phyloP scores from a whole-genome alignment of 2,888 invertebrate species.

The Drosophila pseudotakahashii region DNA sequence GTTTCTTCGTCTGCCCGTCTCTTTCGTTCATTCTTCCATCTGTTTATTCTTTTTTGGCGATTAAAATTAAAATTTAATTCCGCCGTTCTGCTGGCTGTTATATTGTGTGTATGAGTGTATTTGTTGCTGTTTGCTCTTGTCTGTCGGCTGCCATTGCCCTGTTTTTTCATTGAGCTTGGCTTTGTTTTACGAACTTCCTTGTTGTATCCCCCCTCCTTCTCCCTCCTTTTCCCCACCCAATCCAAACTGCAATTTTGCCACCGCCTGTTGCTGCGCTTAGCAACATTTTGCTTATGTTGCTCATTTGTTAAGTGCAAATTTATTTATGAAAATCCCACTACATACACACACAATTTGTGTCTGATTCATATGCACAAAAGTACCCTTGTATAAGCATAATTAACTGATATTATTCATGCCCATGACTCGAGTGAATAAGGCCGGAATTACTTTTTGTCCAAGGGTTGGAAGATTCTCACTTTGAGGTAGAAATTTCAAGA shows the following conservation, averaged over 20 bases:
- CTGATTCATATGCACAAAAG: constrained; percentile 27
- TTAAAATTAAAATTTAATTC: constrained; percentile 79
- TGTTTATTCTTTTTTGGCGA: constrained; percentile 73
- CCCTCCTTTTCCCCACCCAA: not conserved
- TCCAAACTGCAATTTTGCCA: constrained; percentile 18
- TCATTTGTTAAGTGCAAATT: constrained; percentile 73
- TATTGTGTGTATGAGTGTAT: not conserved
- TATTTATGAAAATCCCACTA: constrained; percentile 67
- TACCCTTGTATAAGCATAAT: constrained; percentile 51
- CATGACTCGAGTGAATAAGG: constrained; percentile 62
- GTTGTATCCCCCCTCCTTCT: constrained; percentile 38
- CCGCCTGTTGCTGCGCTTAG: constrained; percentile 73
- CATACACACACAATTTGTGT: constrained; percentile 27
- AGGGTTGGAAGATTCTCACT: constrained; percentile 24
- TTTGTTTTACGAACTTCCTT: constrained; percentile 76
- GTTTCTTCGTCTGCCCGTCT: constrained; percentile 10
- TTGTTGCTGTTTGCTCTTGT: constrained; percentile 41
- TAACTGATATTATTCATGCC: constrained; percentile 72
- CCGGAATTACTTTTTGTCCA: constrained; percentile 27
- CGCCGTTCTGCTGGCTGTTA: constrained; percentile 44
- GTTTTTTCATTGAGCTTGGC: constrained; percentile 59
- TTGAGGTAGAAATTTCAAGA: not conserved
- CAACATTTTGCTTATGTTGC: constrained; percentile 69
- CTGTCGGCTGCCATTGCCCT: constrained; percentile 42
- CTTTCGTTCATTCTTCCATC: constrained; percentile 23